Conservation (phyloP, 1,140 invertebrate genomes). For the Thalassaphorura encarpata region DNA sequence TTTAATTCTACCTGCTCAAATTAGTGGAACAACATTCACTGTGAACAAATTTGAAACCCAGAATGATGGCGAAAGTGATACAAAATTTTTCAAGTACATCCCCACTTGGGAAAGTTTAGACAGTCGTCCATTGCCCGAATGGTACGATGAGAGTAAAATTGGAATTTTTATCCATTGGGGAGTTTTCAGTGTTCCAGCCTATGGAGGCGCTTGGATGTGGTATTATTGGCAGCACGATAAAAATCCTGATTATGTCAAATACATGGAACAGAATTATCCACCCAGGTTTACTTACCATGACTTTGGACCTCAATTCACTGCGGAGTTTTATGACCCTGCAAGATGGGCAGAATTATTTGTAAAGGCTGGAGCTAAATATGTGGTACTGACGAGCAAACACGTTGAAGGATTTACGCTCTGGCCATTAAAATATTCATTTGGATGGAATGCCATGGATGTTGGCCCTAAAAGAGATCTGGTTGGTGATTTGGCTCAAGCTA, state of each 20-base stretch:
- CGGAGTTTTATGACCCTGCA: slow-evolving; percentile 37
- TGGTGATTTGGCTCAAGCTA: slow-evolving; percentile 41
- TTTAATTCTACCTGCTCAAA: too few relatives aligned
- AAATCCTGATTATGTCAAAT: slow-evolving; percentile 4
- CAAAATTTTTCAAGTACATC: too few relatives aligned
- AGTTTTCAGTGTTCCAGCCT: neutral
- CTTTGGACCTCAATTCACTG: slow-evolving; percentile 39
- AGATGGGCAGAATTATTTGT: slow-evolving; percentile 37
- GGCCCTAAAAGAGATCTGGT: slow-evolving; percentile 74
- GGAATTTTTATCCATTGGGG: neutral
- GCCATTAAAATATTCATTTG: slow-evolving; percentile 73
- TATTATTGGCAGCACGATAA: slow-evolving; percentile 1
- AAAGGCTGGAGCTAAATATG: slow-evolving; percentile 43
- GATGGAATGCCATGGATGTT: slow-evolving; percentile 80
- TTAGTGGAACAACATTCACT: too few relatives aligned
- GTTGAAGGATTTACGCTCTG: slow-evolving; percentile 86
- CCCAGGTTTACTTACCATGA: slow-evolving; percentile 41
- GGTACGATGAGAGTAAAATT: neutral
- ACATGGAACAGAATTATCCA: slow-evolving; percentile 38
- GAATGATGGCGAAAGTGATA: too few relatives aligned
- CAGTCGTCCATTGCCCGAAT: neutral
- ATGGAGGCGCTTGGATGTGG: too few relatives aligned
- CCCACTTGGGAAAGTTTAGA: neutral
- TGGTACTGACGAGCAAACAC: slow-evolving; percentile 87
- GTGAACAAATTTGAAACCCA: too few relatives aligned